Evolutionary conservation across 2,888 invertebrate genomes (phyloP).

Genomic region (Lasioglossum zephyrum): DNA sequence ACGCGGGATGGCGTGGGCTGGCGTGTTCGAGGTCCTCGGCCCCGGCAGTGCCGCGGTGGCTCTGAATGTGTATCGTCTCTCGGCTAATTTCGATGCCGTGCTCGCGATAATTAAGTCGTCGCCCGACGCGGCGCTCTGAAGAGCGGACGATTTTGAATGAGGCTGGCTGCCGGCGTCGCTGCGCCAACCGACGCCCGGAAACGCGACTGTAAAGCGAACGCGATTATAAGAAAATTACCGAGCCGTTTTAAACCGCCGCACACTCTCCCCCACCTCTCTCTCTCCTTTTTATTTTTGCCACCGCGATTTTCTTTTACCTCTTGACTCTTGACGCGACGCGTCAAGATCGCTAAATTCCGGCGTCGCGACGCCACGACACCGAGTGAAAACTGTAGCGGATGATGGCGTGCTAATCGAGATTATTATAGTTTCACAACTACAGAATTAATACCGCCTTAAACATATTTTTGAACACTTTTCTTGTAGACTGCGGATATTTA

Average conservation of each 20-base stretch:
- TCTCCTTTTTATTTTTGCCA: background rate
- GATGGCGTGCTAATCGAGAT: background rate
- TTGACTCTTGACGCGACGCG: background rate
- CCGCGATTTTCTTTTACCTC: background rate
- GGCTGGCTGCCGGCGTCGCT: background rate
- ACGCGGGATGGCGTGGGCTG: background rate
- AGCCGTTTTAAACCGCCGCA: conserved; percentile 4
- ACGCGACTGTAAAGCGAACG: conserved; percentile 13
- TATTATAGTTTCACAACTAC: background rate
- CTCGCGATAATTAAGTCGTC: conserved; percentile 44
- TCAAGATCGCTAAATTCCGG: conserved; percentile 2
- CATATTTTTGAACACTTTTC: too few relatives aligned
- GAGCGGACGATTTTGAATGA: conserved; percentile 42
- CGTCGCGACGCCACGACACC: background rate
- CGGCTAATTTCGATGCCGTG: conserved; percentile 31
- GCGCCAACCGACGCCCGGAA: conserved; percentile 1
- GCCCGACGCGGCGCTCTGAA: conserved; percentile 9
- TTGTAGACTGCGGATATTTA: too few relatives aligned
- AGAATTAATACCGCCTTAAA: too few relatives aligned
- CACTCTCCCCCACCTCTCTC: background rate
- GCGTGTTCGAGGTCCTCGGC: background rate
- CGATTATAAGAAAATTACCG: conserved; percentile 50
- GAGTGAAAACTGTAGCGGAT: background rate
- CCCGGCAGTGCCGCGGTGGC: background rate
- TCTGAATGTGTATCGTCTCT: conserved; percentile 22